These are phyloP conservation scores for Cephus pygmeus DNA, from an alignment of 2,888 invertebrate genomes.

Conservation along the genomic window DNA sequence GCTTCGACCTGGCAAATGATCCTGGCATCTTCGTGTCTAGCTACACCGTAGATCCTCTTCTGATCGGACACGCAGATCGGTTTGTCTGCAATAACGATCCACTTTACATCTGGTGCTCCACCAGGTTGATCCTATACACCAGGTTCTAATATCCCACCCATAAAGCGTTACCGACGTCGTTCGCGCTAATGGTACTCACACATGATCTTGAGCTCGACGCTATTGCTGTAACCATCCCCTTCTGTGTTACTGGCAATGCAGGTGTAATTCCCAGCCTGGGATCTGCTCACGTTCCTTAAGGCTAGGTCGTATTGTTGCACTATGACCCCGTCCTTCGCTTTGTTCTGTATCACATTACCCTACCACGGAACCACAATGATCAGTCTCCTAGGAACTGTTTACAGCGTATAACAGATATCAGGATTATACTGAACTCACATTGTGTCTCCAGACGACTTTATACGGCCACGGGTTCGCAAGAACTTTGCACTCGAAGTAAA, in stretches of 20 bases:
- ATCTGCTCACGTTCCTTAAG: conserved; percentile 81
- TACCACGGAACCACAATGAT: conserved; percentile 60
- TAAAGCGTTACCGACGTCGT: not conserved
- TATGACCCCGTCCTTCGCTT: conserved; percentile 87
- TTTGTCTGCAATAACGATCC: conserved; percentile 74
- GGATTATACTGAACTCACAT: conserved; percentile 71
- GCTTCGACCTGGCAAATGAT: conserved; percentile 87
- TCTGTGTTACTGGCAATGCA: conserved; percentile 93
- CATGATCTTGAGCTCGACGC: conserved; percentile 86
- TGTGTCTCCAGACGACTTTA: conserved; percentile 84
- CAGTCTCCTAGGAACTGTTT: not conserved
- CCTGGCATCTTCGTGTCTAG: conserved; percentile 82
- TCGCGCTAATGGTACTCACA: conserved; percentile 75
- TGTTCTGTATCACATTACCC: conserved; percentile 88
- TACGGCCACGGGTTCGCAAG: conserved; percentile 82
- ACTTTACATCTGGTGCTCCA: not conserved
- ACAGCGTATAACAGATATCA: not conserved
- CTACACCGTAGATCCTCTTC: conserved; percentile 85
- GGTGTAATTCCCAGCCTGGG: conserved; percentile 87
- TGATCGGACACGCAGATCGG: conserved; percentile 82
- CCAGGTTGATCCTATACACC: not conserved
- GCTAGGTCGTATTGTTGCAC: conserved; percentile 86
- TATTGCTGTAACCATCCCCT: conserved; percentile 87
- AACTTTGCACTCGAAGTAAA: conserved; percentile 84
- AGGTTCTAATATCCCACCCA: not conserved